Conservation (phyloP, 2,797 vertebrate species). For the Chelon auratus region DNA sequence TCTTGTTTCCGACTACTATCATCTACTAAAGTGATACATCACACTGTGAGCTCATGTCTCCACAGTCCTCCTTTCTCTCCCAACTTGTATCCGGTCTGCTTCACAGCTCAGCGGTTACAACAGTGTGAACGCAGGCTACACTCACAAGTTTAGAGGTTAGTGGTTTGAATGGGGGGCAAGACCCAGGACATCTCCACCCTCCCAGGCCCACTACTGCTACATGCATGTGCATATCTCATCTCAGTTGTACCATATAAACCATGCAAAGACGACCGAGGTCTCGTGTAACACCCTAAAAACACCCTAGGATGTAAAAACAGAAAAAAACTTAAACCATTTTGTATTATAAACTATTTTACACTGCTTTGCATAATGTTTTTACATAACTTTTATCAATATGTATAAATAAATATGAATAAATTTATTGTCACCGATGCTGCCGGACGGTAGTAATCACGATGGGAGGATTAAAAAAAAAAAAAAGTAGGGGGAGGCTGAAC, state of each 20-base stretch:
- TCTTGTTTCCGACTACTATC: constrained; percentile 6
- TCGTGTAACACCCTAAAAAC: constrained; percentile 38
- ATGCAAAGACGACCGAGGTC: constrained; percentile 44
- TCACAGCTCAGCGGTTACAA: not conserved
- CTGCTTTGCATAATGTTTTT: constrained; percentile 89
- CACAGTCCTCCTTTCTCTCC: not conserved
- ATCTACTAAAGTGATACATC: not conserved
- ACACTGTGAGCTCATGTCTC: constrained; percentile 30
- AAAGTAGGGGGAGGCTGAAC: constrained; percentile 17
- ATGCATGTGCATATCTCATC: constrained; percentile 78
- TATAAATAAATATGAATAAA: constrained; percentile 75
- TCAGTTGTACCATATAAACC: constrained; percentile 56
- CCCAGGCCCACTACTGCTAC: constrained; percentile 56
- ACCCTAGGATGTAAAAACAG: constrained; percentile 68
- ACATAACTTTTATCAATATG: constrained; percentile 86
- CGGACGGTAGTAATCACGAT: constrained; percentile 47
- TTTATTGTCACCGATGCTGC: constrained; percentile 76
- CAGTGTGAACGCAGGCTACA: constrained; percentile 2
- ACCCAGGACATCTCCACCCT: constrained; percentile 17
- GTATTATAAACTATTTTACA: constrained; percentile 89
- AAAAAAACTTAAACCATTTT: constrained; percentile 79
- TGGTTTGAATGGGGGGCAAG: not conserved
- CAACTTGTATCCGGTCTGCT: not conserved
- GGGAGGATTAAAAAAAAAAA: constrained; percentile 16
- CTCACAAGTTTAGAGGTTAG: constrained; percentile 16